Conservation (phyloP, 2,113 vertebrate genomes). For the Alosa alosa region DNA sequence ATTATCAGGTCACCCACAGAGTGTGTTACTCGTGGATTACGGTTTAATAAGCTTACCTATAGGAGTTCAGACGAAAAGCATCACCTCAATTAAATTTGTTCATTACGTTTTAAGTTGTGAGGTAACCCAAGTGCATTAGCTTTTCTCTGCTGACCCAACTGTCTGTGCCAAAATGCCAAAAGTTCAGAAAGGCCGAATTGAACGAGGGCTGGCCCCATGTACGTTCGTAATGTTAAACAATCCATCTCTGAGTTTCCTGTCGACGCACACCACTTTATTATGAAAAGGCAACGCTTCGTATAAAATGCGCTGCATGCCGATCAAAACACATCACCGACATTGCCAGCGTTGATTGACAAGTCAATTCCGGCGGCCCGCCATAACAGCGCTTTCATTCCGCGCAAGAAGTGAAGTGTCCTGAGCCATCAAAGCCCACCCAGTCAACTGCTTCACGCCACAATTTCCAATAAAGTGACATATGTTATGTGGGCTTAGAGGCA, state of each 20-base stretch:
- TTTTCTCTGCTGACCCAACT: not conserved
- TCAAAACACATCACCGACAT: constrained; percentile 26
- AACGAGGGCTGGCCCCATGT: not conserved
- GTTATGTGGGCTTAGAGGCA: constrained; percentile 34
- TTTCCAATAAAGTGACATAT: constrained; percentile 34
- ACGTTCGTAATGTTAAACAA: not conserved
- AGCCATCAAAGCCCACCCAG: not conserved
- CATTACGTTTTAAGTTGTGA: constrained; percentile 16
- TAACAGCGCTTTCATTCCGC: constrained; percentile 28
- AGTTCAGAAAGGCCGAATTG: constrained; percentile 9
- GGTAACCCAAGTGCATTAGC: not conserved
- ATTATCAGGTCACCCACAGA: constrained; percentile 49
- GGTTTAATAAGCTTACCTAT: constrained; percentile 56
- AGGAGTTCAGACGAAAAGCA: constrained; percentile 44
- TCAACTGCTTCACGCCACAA: not conserved
- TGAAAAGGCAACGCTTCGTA: not conserved
- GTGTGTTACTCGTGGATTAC: constrained; percentile 46
- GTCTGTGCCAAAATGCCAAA: constrained; percentile 2
- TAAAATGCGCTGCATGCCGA: constrained; percentile 21
- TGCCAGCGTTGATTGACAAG: constrained; percentile 25
- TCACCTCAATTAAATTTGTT: constrained; percentile 46
- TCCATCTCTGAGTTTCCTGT: not conserved
- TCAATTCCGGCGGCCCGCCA: constrained; percentile 29
- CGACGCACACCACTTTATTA: not conserved
- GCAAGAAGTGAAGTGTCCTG: not conserved